phyloP scores from a whole-genome alignment of 92 coral and sea anemone species.

The Meandrina meandrites region DNA sequence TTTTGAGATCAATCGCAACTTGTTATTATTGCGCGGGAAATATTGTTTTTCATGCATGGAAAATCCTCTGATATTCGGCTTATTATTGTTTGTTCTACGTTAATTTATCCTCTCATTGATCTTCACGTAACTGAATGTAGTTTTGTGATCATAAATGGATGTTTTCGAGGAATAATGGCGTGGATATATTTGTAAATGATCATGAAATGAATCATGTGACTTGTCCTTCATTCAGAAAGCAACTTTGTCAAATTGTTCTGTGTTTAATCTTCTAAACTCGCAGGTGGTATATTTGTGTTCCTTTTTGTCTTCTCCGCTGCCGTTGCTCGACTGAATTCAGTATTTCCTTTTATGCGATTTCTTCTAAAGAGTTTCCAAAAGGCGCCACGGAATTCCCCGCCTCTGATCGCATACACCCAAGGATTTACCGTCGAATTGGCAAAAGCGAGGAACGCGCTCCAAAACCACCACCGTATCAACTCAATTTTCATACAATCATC shows the following conservation, averaged over 20 bases:
- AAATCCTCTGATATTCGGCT: neutral
- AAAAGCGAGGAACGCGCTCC: constrained; percentile 41
- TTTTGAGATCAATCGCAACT: neutral
- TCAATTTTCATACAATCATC: constrained; percentile 27
- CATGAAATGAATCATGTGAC: too few relatives aligned
- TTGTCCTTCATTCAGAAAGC: neutral
- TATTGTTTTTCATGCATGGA: neutral
- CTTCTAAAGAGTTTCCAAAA: constrained; percentile 25
- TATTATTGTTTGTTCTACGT: too few relatives aligned
- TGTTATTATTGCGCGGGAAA: neutral
- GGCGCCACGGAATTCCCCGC: constrained; percentile 39
- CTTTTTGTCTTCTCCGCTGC: neutral
- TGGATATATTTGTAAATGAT: too few relatives aligned
- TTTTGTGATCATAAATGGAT: too few relatives aligned
- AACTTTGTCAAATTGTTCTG: neutral
- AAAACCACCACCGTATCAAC: constrained; percentile 41
- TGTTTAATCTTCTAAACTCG: neutral
- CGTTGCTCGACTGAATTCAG: neutral
- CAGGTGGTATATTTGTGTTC: neutral
- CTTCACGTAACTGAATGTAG: too few relatives aligned
- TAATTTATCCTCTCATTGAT: too few relatives aligned
- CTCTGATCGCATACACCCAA: constrained; percentile 48
- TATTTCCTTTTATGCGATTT: neutral
- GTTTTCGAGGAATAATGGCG: too few relatives aligned
- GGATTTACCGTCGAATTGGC: constrained; percentile 45